phyloP scores from a whole-genome alignment of 2,113 vertebrate genomes.

The Melanerpes formicivorus region DNA sequence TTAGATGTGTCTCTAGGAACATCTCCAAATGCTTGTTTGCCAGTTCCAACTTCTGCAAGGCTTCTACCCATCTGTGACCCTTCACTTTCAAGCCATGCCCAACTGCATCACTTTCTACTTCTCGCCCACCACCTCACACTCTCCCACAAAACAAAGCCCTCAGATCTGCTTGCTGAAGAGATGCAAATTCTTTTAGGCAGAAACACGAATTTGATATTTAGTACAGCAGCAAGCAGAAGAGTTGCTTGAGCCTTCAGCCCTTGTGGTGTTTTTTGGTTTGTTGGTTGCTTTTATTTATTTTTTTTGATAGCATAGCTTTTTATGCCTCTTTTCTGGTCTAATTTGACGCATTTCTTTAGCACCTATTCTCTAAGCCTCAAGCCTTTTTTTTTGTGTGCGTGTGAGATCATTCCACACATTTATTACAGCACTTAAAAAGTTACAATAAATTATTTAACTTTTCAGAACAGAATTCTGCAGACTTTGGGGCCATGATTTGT shows the following conservation, averaged over 20 bases:
- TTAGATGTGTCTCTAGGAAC: background rate
- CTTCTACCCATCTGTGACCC: slow-evolving; percentile 24
- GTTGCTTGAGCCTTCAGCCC: background rate
- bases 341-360: slow-evolving; percentile 40
- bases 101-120: background rate
- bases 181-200: slow-evolving; percentile 49
- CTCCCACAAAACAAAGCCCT: slow-evolving; percentile 16
- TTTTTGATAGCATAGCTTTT: slow-evolving; percentile 24
- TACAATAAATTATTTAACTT: slow-evolving; percentile 20
- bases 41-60: background rate
- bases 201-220: background rate
- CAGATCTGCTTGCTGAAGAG: background rate
- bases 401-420: slow-evolving; percentile 21
- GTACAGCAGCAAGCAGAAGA: slow-evolving; percentile 10
- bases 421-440: slow-evolving; percentile 4
- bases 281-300: too few relatives aligned
- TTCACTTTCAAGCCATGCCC: background rate
- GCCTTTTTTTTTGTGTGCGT: background rate
- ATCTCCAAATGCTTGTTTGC: background rate
- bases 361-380: slow-evolving; percentile 28
- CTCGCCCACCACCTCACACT: background rate
- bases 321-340: slow-evolving; percentile 28
- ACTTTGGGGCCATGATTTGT: background rate
- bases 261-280: background rate
- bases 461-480: slow-evolving; percentile 5